Conservation (phyloP, 2,797 vertebrate species). For the Pipistrellus nathusii region DNA sequence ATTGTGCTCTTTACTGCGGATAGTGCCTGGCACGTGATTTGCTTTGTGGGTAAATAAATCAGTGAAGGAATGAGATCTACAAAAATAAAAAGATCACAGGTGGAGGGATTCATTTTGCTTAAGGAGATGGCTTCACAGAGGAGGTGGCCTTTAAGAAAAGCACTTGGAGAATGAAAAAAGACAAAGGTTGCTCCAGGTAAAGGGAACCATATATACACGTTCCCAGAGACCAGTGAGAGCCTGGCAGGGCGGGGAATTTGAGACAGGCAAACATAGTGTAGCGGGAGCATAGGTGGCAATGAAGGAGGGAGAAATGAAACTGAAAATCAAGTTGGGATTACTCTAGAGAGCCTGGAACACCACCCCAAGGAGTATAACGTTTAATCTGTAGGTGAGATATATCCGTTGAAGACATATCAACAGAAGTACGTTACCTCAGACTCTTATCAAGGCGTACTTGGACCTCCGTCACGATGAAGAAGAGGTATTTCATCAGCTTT, state of each 20-base stretch:
- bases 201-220: neutral
- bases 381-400: neutral
- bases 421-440: neutral
- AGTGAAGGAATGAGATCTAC: neutral
- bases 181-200: neutral
- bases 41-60: neutral
- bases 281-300: neutral
- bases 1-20: neutral
- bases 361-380: neutral
- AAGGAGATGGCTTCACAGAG: neutral
- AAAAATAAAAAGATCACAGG: neutral
- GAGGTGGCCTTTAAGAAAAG: slow-evolving; percentile 35
- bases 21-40: neutral
- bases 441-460: neutral
- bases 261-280: neutral
- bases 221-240: neutral
- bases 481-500: neutral
- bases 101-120: neutral
- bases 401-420: neutral
- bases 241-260: neutral
- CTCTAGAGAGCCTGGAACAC: neutral
- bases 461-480: neutral
- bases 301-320: neutral
- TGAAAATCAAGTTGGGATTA: neutral
- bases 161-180: neutral